Evolutionary conservation across 2,797 vertebrate species (phyloP), one percentile per base, ranked within the genome.

Genomic region (Siniperca scherzeri): DNA sequence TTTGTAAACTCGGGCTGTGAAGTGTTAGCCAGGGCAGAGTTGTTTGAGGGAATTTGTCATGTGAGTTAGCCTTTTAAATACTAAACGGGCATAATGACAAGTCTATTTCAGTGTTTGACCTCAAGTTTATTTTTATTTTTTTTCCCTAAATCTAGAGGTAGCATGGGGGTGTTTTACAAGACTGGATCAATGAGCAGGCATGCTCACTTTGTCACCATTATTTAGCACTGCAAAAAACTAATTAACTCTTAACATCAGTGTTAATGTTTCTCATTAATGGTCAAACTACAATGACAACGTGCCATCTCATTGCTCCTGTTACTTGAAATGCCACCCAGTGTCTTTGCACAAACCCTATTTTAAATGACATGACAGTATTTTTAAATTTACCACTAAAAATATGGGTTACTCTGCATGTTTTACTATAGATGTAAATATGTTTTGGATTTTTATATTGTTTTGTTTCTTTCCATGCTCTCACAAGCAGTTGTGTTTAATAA

Each of bases 391-490:
- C 95, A 96, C 94, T 95, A 90, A 90, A 94, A 93, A 95, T 92
- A 94, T 95, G 94, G 91, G 93, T 94, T 94, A 93, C 87, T 91
- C 94, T 95, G 95, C 95, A 96, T 96, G 96, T 96, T 95, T 95
- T 95, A 95, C 83, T 90, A 93, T 92, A 92, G 92, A 88, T 95
- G 94, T 95, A 95, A 94, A 96, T 95, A 95, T 94, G 94, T 95
- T 94, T 94, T 95, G 94, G 91, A 93, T 93, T 96, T 96, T 96
- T 96, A 94, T 96, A 96, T 95, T 86, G 90, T 94, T 92, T 94
- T 90, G 91, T 94, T 95, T 91, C 91, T 95, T 94, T 95, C 92
- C 93, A 93, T 92, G 93, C 94, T 94, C 90, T 94, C 93, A 95
- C 94, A 95, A 90, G 92, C 94, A 92, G 91, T 91, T 95, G 95